These are phyloP conservation scores for Mandrillus leucophaeus DNA, from an alignment of 2,113 vertebrate species.

Conservation along the genomic window DNA sequence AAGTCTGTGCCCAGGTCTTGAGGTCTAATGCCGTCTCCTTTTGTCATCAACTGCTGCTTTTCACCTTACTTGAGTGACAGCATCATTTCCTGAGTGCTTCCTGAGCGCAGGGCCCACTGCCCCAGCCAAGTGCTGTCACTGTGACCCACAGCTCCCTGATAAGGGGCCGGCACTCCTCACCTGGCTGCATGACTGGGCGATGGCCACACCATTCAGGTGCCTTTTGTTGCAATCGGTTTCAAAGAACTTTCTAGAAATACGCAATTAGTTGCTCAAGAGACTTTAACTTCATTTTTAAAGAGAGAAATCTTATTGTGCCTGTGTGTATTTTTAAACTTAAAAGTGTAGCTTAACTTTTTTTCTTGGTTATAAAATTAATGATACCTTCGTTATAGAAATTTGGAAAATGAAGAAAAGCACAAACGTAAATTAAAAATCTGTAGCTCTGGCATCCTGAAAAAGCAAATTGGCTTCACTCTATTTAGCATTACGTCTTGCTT, in stretches of 20 bases:
- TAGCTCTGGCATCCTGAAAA: background rate
- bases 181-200: background rate
- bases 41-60: background rate
- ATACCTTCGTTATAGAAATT: background rate
- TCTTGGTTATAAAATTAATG: background rate
- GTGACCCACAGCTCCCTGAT: background rate
- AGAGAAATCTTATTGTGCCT: background rate
- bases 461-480: background rate
- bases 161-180: background rate
- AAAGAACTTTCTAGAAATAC: background rate
- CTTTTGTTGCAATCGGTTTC: background rate
- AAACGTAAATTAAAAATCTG: background rate
- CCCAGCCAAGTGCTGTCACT: no score
- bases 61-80: no score
- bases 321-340: background rate
- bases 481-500: background rate
- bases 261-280: background rate
- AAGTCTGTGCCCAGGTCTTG: background rate
- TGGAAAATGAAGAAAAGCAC: background rate
- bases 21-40: accelerated
- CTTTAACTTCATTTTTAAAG: background rate
- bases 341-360: background rate
- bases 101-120: accelerated
- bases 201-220: background rate
- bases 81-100: background rate